Percentiles rank a stretch among this genome's conserved stretches.
Conservation (phyloP, 2,797 vertebrate genomes). For the Rhadinocentrus ornatus region DNA sequence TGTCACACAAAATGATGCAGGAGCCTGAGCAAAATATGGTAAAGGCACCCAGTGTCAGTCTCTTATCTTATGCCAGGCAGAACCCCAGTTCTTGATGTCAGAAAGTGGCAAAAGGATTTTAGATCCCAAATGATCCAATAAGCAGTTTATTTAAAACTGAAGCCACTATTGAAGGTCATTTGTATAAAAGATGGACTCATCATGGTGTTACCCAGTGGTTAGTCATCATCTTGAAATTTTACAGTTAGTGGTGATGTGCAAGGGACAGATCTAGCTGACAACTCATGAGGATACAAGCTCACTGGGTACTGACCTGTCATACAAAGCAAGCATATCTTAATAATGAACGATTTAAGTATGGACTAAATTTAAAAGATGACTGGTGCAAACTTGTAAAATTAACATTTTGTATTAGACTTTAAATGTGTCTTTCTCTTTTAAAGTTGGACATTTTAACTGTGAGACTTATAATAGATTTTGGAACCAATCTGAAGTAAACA, state of each 20-base stretch:
- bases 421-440: neutral
- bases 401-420: too few species aligned
- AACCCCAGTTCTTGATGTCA: neutral
- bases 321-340: neutral
- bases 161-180: neutral
- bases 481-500: neutral
- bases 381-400: neutral
- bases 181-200: neutral
- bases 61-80: neutral
- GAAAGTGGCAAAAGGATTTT: neutral
- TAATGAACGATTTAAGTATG: neutral
- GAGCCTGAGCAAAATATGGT: neutral
- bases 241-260: neutral
- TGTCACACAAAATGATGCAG: neutral
- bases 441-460: neutral
- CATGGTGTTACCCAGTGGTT: neutral
- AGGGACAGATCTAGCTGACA: too few species aligned
- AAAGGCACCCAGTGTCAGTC: neutral
- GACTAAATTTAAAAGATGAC: neutral
- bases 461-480: neutral
- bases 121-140: neutral
- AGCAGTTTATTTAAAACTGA: slow-evolving; percentile 1
- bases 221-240: neutral
- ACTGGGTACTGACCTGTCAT: neutral
- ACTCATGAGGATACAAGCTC: too few species aligned